A percentile compares a stretch with the other conserved stretches of the same genome.
Conservation (phyloP, 1,140 invertebrate genomes). For the Cyclargus thomasi region DNA sequence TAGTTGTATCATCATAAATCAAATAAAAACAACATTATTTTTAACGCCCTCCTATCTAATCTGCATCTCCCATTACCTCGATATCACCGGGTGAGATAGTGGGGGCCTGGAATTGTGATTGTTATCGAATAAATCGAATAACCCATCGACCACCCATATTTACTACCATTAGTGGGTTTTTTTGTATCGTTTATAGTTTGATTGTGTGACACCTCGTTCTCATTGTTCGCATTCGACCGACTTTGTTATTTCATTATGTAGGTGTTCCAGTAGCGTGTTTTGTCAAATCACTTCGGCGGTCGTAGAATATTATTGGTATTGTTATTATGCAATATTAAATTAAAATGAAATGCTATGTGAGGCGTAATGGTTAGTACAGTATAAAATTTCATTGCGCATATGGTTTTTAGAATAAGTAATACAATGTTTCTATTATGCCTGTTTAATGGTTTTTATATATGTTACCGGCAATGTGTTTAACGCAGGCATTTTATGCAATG, state of each 20-base stretch:
- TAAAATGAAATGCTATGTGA: not conserved
- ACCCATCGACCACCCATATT: slow-evolving; percentile 26
- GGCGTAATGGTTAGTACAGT: not conserved
- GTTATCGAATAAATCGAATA: slow-evolving; percentile 21
- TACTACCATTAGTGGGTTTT: slow-evolving; percentile 24
- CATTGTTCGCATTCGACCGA: slow-evolving; percentile 3
- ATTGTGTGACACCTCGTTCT: slow-evolving; percentile 10
- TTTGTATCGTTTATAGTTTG: slow-evolving; percentile 16
- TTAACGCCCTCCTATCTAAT: slow-evolving; percentile 16
- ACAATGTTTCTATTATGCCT: not conserved
- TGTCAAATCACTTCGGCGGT: not conserved
- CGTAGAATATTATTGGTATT: not conserved
- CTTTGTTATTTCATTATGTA: slow-evolving; percentile 8
- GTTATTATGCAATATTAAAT: not conserved
- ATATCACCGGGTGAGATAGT: slow-evolving; percentile 19
- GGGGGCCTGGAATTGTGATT: slow-evolving; percentile 20
- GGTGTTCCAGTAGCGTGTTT: not conserved
- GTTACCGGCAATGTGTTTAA: too few species aligned
- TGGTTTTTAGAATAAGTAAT: not conserved
- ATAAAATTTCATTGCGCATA: not conserved
- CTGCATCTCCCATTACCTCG: slow-evolving; percentile 19
- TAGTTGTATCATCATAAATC: not conserved
- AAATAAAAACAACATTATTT: slow-evolving; percentile 21
- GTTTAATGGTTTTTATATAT: not conserved
- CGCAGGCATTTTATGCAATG: too few species aligned